These are phyloP conservation scores for Eciton burchellii DNA, from an alignment of 1,140 invertebrate genomes.

Conservation along the genomic window DNA sequence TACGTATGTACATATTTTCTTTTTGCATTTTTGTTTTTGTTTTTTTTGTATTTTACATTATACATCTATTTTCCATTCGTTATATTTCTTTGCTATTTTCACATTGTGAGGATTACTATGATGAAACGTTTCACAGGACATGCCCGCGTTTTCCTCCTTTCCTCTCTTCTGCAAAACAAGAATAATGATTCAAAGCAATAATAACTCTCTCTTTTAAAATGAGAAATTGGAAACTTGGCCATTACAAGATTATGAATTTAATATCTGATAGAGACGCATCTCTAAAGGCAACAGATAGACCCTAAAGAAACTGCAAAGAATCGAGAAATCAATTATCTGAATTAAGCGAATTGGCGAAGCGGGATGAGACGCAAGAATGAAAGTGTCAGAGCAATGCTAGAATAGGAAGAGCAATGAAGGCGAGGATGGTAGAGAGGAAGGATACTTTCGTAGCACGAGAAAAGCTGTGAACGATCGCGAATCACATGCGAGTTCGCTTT, in stretches of 20 bases:
- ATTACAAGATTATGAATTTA: background rate
- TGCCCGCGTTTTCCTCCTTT: too few relatives aligned
- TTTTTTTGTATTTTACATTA: too few relatives aligned
- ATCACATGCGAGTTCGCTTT: conserved; percentile 56
- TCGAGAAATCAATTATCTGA: conserved; percentile 57
- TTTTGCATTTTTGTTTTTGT: too few relatives aligned
- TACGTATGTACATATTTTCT: too few relatives aligned
- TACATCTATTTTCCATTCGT: too few relatives aligned
- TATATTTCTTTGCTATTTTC: too few relatives aligned
- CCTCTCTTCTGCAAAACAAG: too few relatives aligned
- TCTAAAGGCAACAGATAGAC: background rate
- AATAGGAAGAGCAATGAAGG: conserved; percentile 65
- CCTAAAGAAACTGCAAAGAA: background rate
- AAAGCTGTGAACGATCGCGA: conserved; percentile 57
- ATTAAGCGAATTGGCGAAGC: conserved; percentile 33
- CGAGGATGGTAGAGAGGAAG: conserved; percentile 47
- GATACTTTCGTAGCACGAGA: conserved; percentile 64
- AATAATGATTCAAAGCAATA: too few relatives aligned
- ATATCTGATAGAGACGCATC: background rate
- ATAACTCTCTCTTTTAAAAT: too few relatives aligned
- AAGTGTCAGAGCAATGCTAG: conserved; percentile 49
- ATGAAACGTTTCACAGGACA: too few relatives aligned
- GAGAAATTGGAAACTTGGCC: too few relatives aligned
- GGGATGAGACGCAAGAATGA: conserved; percentile 35
- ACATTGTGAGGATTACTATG: too few relatives aligned